Conservation (phyloP, 2,113 vertebrate species). For the Gallinago undulata region DNA sequence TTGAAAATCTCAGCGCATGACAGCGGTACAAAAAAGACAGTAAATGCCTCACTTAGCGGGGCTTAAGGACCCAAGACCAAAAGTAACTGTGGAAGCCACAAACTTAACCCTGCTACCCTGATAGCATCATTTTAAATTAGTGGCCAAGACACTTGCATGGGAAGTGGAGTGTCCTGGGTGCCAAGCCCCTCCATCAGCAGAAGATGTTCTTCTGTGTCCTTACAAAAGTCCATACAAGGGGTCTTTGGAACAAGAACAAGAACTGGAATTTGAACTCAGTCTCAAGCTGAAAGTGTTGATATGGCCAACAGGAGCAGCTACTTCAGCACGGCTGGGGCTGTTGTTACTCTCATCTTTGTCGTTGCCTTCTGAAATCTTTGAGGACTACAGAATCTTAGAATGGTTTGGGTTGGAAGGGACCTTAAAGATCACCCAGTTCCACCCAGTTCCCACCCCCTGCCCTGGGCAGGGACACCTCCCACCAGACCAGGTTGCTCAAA, state of each 20-base stretch:
- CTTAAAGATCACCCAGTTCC: too few species aligned
- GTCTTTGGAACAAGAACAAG: not conserved
- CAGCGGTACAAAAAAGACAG: not conserved
- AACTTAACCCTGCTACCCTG: not conserved
- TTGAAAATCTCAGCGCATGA: not conserved
- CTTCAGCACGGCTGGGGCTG: not conserved
- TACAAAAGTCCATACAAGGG: not conserved
- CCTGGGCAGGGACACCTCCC: too few species aligned
- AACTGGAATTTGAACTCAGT: not conserved
- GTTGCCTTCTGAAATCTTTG: not conserved
- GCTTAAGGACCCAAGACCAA: not conserved
- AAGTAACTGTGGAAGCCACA: not conserved
- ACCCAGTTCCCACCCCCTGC: too few species aligned
- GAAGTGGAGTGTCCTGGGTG: not conserved
- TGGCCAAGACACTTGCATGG: not conserved
- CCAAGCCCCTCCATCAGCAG: not conserved
- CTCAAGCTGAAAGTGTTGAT: not conserved
- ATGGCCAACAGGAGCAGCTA: not conserved
- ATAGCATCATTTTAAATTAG: not conserved
- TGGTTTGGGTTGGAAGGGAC: too few species aligned
- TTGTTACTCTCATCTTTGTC: not conserved
- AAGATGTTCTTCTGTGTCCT: not conserved
- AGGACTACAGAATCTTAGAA: not conserved
- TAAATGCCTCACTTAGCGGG: not conserved
- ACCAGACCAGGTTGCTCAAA: too few species aligned